Evolutionary conservation across 2,888 invertebrate species (phyloP).

Genomic region (Globia sparganii): DNA sequence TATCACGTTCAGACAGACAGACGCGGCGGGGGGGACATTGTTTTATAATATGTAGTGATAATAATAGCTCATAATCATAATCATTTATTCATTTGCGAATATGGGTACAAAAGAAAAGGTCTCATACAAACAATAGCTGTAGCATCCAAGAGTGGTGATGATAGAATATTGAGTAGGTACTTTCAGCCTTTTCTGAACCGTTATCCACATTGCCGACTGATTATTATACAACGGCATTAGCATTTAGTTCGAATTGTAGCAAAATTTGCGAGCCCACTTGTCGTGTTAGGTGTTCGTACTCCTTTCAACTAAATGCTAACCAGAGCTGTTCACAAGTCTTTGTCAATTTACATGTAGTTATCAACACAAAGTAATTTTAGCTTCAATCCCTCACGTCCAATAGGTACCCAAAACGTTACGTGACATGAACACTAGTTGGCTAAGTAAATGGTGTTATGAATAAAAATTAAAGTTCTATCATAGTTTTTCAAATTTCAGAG

Average conservation of each 20-base stretch:
- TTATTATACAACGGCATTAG: neutral
- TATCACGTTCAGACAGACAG: neutral
- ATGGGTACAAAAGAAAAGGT: no score
- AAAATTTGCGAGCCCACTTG: neutral
- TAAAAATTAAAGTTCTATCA: neutral
- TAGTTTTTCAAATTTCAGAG: neutral
- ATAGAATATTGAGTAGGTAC: neutral
- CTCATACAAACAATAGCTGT: no score
- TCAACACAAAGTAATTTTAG: neutral
- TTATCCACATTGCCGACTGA: neutral
- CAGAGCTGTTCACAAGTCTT: neutral
- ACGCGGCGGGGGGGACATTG: neutral
- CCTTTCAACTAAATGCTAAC: neutral
- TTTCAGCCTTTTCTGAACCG: neutral
- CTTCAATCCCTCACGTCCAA: neutral
- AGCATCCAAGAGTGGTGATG: neutral
- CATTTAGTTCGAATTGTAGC: neutral
- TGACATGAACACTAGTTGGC: slow-evolving; percentile 2
- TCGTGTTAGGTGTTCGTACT: neutral
- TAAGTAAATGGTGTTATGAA: neutral
- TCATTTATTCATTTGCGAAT: no score
- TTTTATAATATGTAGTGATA: neutral
- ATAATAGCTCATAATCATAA: no score
- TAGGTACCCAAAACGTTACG: neutral
- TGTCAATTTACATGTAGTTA: slow-evolving; percentile 5